phyloP scores from a whole-genome alignment of 2,888 invertebrate species.

The Diaperis boleti region DNA sequence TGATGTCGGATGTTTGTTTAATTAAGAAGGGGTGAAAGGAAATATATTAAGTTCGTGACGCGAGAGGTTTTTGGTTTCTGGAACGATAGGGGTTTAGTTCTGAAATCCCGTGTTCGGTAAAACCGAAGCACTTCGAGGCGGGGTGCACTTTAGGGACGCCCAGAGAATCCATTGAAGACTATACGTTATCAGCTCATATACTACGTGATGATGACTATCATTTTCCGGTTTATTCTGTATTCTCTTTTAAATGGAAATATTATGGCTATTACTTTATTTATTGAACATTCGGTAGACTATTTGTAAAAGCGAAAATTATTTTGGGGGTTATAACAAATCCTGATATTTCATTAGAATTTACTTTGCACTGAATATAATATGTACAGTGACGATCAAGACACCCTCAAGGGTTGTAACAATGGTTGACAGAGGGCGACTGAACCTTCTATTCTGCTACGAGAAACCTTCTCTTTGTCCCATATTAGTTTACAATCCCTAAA shows the following conservation, averaged over 20 bases:
- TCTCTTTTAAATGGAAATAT: slow-evolving; percentile 5
- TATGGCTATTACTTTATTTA: too few species aligned
- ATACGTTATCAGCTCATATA: slow-evolving; percentile 27
- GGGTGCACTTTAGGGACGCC: slow-evolving; percentile 19
- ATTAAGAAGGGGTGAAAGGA: slow-evolving; percentile 3
- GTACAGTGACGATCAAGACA: too few species aligned
- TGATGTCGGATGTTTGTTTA: slow-evolving; percentile 9
- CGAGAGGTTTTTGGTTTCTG: slow-evolving; percentile 15
- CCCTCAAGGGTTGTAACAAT: too few species aligned
- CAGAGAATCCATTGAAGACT: slow-evolving; percentile 13
- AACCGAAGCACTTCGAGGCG: slow-evolving; percentile 20
- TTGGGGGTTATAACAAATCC: too few species aligned
- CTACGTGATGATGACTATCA: slow-evolving; percentile 23
- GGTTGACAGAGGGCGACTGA: too few species aligned
- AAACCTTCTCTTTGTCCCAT: too few species aligned
- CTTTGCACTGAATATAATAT: too few species aligned
- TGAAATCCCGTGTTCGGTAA: slow-evolving; percentile 27
- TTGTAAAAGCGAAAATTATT: too few species aligned
- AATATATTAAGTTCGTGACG: slow-evolving; percentile 1
- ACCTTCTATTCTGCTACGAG: too few species aligned
- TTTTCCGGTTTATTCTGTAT: slow-evolving; percentile 4
- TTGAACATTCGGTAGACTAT: too few species aligned
- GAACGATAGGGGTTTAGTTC: slow-evolving; percentile 15
- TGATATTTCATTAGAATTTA: too few species aligned
- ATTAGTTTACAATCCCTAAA: too few species aligned